These are phyloP conservation scores for Rhincodon typus DNA, from an alignment of 2,797 vertebrate species.

Conservation along the genomic window DNA sequence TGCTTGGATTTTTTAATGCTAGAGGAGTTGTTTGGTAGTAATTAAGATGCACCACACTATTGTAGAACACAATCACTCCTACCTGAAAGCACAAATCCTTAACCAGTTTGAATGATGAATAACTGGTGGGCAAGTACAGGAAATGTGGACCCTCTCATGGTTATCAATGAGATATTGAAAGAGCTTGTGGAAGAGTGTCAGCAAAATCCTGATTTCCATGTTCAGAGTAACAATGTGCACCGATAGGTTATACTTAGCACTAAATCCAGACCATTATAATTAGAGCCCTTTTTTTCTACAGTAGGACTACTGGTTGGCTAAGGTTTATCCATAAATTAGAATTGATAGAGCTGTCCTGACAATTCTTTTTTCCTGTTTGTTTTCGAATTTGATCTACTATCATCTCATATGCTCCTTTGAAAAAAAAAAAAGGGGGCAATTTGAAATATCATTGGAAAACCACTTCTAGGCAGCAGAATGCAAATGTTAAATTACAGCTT, in stretches of 20 bases:
- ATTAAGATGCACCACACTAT: background rate
- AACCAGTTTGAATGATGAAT: background rate
- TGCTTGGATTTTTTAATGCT: background rate
- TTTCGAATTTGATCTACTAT: background rate
- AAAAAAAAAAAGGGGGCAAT: background rate
- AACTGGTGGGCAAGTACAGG: background rate
- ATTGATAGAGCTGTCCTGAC: background rate
- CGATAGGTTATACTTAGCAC: background rate
- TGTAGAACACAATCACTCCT: background rate
- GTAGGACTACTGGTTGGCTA: background rate
- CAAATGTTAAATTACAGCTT: background rate
- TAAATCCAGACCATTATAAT: background rate
- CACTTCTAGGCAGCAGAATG: background rate
- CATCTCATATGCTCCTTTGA: background rate
- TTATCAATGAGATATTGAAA: background rate
- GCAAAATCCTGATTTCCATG: background rate
- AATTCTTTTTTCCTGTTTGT: background rate
- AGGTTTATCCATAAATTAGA: background rate
- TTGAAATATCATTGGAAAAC: background rate
- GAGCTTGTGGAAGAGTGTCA: background rate
- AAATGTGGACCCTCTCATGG: background rate
- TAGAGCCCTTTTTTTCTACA: background rate
- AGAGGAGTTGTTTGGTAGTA: background rate
- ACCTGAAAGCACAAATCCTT: background rate
- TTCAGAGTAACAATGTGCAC: background rate